Evolutionary conservation across 2,888 invertebrate species (phyloP).

Genomic region (Pollenia labialis): DNA sequence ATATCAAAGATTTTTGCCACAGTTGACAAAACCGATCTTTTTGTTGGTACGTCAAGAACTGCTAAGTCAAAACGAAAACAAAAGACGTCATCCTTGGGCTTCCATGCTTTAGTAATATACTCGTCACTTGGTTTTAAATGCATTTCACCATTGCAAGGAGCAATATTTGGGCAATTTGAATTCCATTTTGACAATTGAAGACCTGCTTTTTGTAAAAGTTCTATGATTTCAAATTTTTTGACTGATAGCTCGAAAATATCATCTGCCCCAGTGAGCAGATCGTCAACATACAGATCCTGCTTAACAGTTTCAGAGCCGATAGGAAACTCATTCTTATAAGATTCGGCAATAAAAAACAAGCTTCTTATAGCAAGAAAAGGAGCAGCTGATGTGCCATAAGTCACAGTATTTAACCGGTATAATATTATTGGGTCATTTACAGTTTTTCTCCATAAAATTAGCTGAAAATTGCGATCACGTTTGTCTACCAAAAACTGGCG

Average conservation of each 20-base stretch:
- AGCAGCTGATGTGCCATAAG: constrained; percentile 51
- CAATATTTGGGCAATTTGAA: constrained; percentile 5
- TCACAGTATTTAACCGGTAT: constrained; percentile 24
- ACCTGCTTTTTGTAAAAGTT: constrained; percentile 23
- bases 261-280: constrained; percentile 34
- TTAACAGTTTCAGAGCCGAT: constrained; percentile 9
- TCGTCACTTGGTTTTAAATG: not conserved
- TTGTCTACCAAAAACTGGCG: constrained; percentile 48
- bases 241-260: not conserved
- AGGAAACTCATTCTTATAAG: constrained; percentile 4
- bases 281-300: constrained; percentile 28
- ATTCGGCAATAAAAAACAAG: constrained; percentile 45
- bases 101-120: constrained; percentile 37
- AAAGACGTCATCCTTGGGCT: constrained; percentile 11
- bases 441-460: constrained; percentile 49
- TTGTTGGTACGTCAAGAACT: constrained; percentile 40
- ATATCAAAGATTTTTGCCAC: constrained; percentile 65
- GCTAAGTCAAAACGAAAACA: constrained; percentile 49
- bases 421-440: not conserved
- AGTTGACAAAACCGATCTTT: constrained; percentile 38
- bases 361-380: constrained; percentile 56
- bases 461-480: constrained; percentile 47
- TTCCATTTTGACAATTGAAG: constrained; percentile 42
- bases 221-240: not conserved
- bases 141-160: not conserved